Percentiles rank a stretch among this genome's conserved stretches.
These are phyloP conservation scores for Rissa tridactyla DNA, from an alignment of 2,113 vertebrate genomes.

Conservation along the genomic window DNA sequence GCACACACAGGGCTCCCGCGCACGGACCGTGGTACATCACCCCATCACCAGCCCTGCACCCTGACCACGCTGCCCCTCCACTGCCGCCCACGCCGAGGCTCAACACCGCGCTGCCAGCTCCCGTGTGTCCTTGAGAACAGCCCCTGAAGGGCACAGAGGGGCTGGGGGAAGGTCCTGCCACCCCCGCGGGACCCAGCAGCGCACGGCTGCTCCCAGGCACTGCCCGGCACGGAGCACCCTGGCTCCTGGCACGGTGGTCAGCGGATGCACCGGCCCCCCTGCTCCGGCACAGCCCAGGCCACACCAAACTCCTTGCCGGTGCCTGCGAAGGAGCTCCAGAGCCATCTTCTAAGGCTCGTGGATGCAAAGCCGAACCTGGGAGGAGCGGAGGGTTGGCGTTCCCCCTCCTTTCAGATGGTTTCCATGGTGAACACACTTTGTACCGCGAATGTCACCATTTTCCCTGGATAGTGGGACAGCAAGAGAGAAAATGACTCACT, in stretches of 20 bases:
- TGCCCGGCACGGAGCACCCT: rapidly evolving
- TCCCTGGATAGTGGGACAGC: slow-evolving; percentile 60
- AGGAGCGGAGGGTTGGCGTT: not conserved
- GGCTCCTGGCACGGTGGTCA: rapidly evolving
- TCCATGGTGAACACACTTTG: slow-evolving; percentile 68
- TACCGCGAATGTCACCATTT: slow-evolving; percentile 54
- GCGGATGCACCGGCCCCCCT: rapidly evolving
- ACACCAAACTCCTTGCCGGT: not conserved
- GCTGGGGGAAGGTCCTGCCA: not conserved
- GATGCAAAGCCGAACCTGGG: slow-evolving; percentile 30
- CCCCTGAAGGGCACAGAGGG: slow-evolving; percentile 4
- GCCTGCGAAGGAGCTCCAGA: not conserved
- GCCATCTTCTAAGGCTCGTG: slow-evolving; percentile 30
- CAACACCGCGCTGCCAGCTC: not conserved
- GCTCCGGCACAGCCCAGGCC: not conserved
- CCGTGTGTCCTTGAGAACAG: not conserved
- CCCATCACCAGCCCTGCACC: rapidly evolving
- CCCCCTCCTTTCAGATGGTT: slow-evolving; percentile 38
- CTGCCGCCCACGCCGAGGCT: not conserved
- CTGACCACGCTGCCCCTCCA: not conserved
- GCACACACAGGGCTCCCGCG: rapidly evolving
- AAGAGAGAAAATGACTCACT: slow-evolving; percentile 61
- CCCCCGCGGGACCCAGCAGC: not conserved
- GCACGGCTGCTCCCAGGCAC: not conserved
- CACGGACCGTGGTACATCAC: rapidly evolving